These are phyloP conservation scores for Ceratina calcarata DNA, from an alignment of 1,140 invertebrate species.

Conservation along the genomic window DNA sequence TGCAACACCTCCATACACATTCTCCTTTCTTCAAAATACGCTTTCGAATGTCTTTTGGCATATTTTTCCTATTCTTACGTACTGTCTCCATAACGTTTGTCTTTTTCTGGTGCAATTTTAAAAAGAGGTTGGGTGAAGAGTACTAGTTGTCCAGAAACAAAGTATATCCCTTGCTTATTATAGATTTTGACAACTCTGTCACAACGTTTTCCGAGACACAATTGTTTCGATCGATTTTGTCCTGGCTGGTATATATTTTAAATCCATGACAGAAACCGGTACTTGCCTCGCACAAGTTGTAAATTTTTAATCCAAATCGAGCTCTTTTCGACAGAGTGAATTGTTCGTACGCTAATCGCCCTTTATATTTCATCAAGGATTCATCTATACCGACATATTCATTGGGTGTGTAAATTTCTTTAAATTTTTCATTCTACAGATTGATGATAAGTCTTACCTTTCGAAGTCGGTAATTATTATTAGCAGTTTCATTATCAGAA, in stretches of 20 bases:
- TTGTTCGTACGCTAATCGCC: conserved; percentile 44
- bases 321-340: conserved; percentile 40
- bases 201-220: conserved; percentile 28
- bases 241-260: no score
- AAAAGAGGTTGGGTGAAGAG: conserved; percentile 60
- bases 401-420: conserved; percentile 39
- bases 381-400: conserved; percentile 45
- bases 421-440: conserved; percentile 43
- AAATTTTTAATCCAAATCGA: conserved; percentile 52
- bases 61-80: conserved; percentile 51
- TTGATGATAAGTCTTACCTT: conserved; percentile 29
- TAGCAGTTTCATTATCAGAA: conserved; percentile 33
- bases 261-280: conserved; percentile 45
- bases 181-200: conserved; percentile 55
- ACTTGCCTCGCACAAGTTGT: conserved; percentile 45
- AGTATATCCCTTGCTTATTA: conserved; percentile 65
- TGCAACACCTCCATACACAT: no score
- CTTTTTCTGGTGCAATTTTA: conserved; percentile 31
- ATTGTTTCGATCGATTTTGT: no score
- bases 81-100: conserved; percentile 56
- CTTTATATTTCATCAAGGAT: conserved; percentile 50
- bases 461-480: conserved; percentile 27
- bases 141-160: conserved; percentile 76
- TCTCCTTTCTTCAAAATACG: no score
- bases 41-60: conserved; percentile 56